Percentiles rank a stretch among this genome's conserved stretches.
phyloP scores from a whole-genome alignment of 2,888 invertebrate species.

The Tortricodes alternella region DNA sequence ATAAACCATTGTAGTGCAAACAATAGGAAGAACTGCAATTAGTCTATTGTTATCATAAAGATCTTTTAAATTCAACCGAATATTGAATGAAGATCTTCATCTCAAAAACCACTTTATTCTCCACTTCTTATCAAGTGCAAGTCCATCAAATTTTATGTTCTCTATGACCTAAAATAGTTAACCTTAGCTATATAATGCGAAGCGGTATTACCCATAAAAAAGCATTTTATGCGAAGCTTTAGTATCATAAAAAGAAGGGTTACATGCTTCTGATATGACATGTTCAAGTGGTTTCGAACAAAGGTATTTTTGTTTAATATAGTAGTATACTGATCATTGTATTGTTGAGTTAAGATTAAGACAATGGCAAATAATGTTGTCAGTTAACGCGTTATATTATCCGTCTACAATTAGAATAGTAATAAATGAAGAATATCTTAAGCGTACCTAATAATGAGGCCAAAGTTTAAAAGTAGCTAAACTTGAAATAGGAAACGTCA shows the following conservation, averaged over 20 bases:
- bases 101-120: slow-evolving; percentile 4
- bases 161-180: slow-evolving; percentile 44
- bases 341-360: neutral
- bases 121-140: slow-evolving; percentile 43
- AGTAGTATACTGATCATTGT: slow-evolving; percentile 7
- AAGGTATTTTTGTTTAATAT: slow-evolving; percentile 15
- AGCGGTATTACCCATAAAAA: slow-evolving; percentile 59
- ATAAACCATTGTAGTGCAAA: no score
- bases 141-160: slow-evolving; percentile 54
- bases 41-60: no score
- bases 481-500: no score
- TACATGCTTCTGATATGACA: slow-evolving; percentile 39
- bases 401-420: no score
- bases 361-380: neutral
- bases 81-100: neutral
- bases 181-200: slow-evolving; percentile 36
- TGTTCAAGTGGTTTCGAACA: slow-evolving; percentile 33
- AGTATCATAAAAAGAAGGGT: slow-evolving; percentile 51
- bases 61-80: neutral
- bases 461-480: no score
- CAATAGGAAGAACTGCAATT: no score
- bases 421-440: no score
- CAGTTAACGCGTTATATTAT: no score
- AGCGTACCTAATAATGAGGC: no score
- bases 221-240: slow-evolving; percentile 57